Conservation (phyloP, 2,888 invertebrate species). For the Agelastica alni region DNA sequence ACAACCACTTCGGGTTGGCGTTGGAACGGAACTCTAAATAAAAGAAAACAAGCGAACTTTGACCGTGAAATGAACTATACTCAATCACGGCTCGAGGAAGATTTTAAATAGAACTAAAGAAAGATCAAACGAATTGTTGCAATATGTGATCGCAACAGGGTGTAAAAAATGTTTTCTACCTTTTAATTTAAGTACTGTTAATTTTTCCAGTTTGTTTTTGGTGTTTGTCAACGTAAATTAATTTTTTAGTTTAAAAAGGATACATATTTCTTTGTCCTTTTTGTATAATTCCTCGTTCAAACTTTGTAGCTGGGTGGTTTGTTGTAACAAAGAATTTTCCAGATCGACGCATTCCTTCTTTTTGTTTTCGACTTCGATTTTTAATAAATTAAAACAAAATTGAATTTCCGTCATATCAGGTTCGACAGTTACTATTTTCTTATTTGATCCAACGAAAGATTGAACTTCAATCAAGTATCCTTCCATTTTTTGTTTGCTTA, state of each 20-base stretch:
- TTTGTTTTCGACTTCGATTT: conserved; percentile 35
- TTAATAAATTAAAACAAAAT: conserved; percentile 51
- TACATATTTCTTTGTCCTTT: conserved; percentile 32
- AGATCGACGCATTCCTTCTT: conserved; percentile 10
- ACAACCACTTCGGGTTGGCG: too few relatives aligned
- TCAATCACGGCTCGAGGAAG: too few relatives aligned
- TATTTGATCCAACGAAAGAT: conserved; percentile 24
- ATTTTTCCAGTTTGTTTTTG: too few relatives aligned
- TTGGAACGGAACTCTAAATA: too few relatives aligned
- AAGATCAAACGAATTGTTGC: too few relatives aligned
- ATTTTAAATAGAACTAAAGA: too few relatives aligned
- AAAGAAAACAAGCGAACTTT: too few relatives aligned
- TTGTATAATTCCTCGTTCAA: conserved; percentile 17
- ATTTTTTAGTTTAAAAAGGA: conserved; percentile 18
- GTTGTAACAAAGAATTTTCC: conserved; percentile 16
- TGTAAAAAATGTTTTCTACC: too few relatives aligned
- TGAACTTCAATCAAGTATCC: conserved; percentile 41
- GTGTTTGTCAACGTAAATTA: too few relatives aligned
- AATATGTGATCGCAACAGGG: too few relatives aligned
- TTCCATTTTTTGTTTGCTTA: conserved; percentile 21
- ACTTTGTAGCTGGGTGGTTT: conserved; percentile 9
- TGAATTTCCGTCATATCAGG: conserved; percentile 49
- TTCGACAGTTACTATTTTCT: conserved; percentile 39
- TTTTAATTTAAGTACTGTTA: too few relatives aligned
- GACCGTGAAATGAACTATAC: too few relatives aligned